Percentiles rank a stretch among this genome's conserved stretches.
phyloP scores from a whole-genome alignment of 1,140 invertebrate genomes.

The Drosophila trapezifrons region DNA sequence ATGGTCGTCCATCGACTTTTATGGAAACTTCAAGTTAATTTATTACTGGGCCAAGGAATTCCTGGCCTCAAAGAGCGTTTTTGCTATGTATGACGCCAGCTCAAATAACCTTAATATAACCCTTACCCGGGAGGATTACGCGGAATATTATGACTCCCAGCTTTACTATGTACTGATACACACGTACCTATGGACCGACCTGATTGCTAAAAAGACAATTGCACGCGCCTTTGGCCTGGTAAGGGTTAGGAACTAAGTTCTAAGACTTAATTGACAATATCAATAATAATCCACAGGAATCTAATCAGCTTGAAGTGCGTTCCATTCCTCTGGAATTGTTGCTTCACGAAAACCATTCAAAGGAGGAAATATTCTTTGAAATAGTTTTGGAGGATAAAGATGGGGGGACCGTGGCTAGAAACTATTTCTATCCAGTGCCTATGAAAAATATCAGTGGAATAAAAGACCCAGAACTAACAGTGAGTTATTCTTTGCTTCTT shows the following conservation, averaged over 20 bases:
- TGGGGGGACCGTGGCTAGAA: slow-evolving; percentile 35
- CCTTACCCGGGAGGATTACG: slow-evolving; percentile 57
- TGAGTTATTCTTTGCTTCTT: neutral
- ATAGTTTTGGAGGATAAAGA: slow-evolving; percentile 45
- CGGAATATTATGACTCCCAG: slow-evolving; percentile 14
- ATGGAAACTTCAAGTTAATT: slow-evolving; percentile 86
- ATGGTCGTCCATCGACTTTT: slow-evolving; percentile 94
- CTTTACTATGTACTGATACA: slow-evolving; percentile 57
- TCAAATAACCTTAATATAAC: slow-evolving; percentile 63
- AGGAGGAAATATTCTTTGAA: slow-evolving; percentile 59
- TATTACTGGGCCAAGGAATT: slow-evolving; percentile 95
- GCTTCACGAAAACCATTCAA: slow-evolving; percentile 34
- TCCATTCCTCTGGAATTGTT: slow-evolving; percentile 42
- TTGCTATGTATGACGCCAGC: slow-evolving; percentile 54
- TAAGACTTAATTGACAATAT: neutral
- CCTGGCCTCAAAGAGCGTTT: slow-evolving; percentile 87
- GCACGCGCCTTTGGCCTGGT: slow-evolving; percentile 54
- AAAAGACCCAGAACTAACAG: slow-evolving; percentile 46
- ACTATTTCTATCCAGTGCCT: slow-evolving; percentile 60
- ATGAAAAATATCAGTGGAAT: slow-evolving; percentile 65
- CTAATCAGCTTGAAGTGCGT: slow-evolving; percentile 39
- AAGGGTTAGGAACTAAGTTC: neutral
- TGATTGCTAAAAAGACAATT: slow-evolving; percentile 52
- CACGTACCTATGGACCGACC: slow-evolving; percentile 66
- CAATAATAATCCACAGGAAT: slow-evolving; percentile 12